Base-by-base conservation (phyloP, 2,797 vertebrate genomes). In the Gymnocypris eckloni region DNA sequence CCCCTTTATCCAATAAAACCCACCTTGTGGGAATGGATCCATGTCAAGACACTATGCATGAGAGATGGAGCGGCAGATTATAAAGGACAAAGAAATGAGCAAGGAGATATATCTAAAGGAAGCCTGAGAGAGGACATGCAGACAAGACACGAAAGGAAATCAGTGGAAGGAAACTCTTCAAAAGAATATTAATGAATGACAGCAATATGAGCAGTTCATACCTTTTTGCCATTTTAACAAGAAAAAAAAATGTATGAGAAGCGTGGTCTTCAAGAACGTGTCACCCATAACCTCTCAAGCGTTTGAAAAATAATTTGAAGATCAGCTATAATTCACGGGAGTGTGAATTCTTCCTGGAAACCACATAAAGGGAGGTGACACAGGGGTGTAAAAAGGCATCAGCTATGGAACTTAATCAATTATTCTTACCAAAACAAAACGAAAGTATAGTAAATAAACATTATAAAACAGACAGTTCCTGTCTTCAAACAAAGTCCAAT, bases 181-280 rank as follows among this genome's bases (percentile, higher is more conserved):
- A 81, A 84, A 56, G 82, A 81, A 85, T 76, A 76, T 83, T 79
- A 79, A 83, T 83, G 54, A 83, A 83, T 71, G 69, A 70, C 61
- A 82, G 81, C 15, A 39, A 83, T 66, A 48, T 10, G 13, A 77
- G n/a, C 52, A 66, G 75, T 54, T 83, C 50, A 18, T 48, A 50
- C 43, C 39, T 59, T 45, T 79, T 54, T 37, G 50, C 50, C 25
- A 56, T 85, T 70, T 71, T 84, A 79, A 70, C 64, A 79, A 11
- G 66, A 37, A 39, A 72, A 73, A 73, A 67, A 82, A 67, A 72
- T 20, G 50, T 56, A 43, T 59, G 50, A 79, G 50, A 11, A 79
- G 64, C 66, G 33, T 15, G 37, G 50, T 33, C 16, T 50, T 73
- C 78, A 86, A 80, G 54, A 56, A 86, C 69, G 0, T 39, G 54